Percentiles rank a stretch among this genome's conserved stretches.
Evolutionary conservation across 2,797 vertebrate genomes (phyloP).

Genomic region (Lutra lutra): DNA sequence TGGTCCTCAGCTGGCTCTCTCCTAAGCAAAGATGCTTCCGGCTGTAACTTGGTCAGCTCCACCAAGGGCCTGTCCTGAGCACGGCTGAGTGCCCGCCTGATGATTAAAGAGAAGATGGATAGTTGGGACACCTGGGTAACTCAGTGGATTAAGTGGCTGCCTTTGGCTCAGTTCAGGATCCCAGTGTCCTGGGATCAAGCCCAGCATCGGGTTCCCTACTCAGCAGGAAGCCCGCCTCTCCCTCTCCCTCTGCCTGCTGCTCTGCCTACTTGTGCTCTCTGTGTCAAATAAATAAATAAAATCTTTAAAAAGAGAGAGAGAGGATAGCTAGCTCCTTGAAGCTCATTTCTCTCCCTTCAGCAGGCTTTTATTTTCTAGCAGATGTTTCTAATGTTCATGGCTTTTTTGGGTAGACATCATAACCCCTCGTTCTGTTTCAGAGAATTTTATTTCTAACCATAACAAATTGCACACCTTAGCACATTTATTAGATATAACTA

Average conservation of each 20-base stretch:
- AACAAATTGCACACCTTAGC: background rate
- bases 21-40: constrained; percentile 61
- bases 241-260: too few species aligned
- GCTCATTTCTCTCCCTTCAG: background rate
- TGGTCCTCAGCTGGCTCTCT: constrained; percentile 59
- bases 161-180: too few species aligned
- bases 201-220: too few species aligned
- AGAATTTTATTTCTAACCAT: constrained; percentile 21
- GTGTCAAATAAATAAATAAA: too few species aligned
- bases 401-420: background rate
- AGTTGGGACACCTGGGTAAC: background rate
- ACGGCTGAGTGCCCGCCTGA: background rate
- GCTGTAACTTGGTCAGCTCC: constrained; percentile 67
- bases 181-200: too few species aligned
- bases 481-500: background rate
- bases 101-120: background rate
- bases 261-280: too few species aligned
- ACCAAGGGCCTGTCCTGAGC: background rate
- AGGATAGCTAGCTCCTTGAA: background rate
- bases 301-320: background rate
- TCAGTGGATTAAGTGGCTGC: too few species aligned
- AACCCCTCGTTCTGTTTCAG: background rate
- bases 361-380: background rate
- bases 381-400: background rate
- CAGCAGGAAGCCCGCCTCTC: too few species aligned